Evolutionary conservation across 2,888 invertebrate species (phyloP).

Genomic region (Gandaritis pyraliata): DNA sequence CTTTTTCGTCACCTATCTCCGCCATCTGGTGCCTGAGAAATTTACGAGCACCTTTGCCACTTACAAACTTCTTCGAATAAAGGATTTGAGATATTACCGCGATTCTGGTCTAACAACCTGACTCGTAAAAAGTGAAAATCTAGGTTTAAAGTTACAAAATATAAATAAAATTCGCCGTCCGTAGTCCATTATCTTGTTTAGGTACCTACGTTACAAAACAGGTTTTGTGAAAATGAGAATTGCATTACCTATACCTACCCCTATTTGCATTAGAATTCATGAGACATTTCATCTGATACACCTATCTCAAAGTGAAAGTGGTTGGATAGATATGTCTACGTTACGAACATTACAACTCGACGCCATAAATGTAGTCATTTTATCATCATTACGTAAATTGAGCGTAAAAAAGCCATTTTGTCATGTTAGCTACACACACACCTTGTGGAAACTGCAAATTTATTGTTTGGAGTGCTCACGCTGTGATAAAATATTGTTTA

Average conservation of each 20-base stretch:
- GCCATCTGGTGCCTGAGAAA: conserved; percentile 55
- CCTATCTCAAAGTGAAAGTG: conserved; percentile 16
- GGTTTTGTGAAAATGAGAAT: not conserved
- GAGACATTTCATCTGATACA: conserved; percentile 9
- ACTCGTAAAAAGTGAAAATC: conserved; percentile 1
- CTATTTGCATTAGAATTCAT: conserved; percentile 1
- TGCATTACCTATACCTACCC: not conserved
- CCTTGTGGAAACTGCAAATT: conserved; percentile 30
- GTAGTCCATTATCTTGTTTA: not conserved
- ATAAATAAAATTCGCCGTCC: not conserved
- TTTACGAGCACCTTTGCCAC: conserved; percentile 53
- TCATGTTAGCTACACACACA: conserved; percentile 30
- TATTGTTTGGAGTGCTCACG: conserved; percentile 31
- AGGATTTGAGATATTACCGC: conserved; percentile 38
- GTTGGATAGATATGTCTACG: conserved; percentile 28
- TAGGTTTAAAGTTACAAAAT: not conserved
- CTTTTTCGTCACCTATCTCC: conserved; percentile 59
- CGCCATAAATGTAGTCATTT: conserved; percentile 39
- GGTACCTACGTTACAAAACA: not conserved
- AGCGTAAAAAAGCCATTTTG: conserved; percentile 42
- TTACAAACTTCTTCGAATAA: conserved; percentile 49
- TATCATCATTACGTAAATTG: conserved; percentile 44
- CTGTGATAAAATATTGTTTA: conserved; percentile 19
- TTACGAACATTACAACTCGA: conserved; percentile 29
- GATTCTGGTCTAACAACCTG: conserved; percentile 12